These are phyloP conservation scores for Apotomis capreana DNA, from an alignment of 2,888 invertebrate species.

Conservation along the genomic window DNA sequence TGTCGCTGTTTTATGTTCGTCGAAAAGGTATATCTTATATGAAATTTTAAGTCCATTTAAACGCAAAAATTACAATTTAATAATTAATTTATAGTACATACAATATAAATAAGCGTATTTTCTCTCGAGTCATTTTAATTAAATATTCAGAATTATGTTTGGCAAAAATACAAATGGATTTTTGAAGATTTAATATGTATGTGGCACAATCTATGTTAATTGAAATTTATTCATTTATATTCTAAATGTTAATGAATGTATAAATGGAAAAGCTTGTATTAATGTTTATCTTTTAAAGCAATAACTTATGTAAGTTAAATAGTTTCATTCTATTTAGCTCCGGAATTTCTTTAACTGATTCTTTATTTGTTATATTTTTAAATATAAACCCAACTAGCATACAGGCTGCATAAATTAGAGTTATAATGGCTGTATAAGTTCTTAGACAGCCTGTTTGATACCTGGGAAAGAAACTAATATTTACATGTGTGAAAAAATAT, in stretches of 20 bases:
- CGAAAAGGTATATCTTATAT: too few relatives aligned
- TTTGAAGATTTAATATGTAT: slow-evolving; percentile 11
- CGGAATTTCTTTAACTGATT: slow-evolving; percentile 8
- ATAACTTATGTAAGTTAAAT: slow-evolving; percentile 9
- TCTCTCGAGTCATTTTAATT: neutral
- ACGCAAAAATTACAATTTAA: too few relatives aligned
- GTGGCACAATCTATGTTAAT: slow-evolving; percentile 30
- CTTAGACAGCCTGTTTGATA: too few relatives aligned
- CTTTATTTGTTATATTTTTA: slow-evolving; percentile 1
- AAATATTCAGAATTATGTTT: slow-evolving; percentile 8
- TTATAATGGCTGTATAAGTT: too few relatives aligned
- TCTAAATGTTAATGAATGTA: slow-evolving; percentile 12
- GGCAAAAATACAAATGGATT: neutral
- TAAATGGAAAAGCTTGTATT: slow-evolving; percentile 17
- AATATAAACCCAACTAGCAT: neutral
- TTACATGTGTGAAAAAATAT: slow-evolving; percentile 43
- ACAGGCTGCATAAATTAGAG: too few relatives aligned
- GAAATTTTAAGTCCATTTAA: too few relatives aligned
- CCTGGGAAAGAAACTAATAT: neutral
- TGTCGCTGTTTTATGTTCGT: too few relatives aligned
- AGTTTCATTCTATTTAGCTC: slow-evolving; percentile 16
- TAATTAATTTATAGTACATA: too few relatives aligned
- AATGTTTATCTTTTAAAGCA: slow-evolving; percentile 26
- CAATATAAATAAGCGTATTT: neutral
- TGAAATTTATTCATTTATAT: slow-evolving; percentile 5